Percentiles rank a stretch among this genome's conserved stretches.
These are phyloP conservation scores for Torymus tubicola DNA, from an alignment of 2,888 invertebrate genomes.

Conservation along the genomic window DNA sequence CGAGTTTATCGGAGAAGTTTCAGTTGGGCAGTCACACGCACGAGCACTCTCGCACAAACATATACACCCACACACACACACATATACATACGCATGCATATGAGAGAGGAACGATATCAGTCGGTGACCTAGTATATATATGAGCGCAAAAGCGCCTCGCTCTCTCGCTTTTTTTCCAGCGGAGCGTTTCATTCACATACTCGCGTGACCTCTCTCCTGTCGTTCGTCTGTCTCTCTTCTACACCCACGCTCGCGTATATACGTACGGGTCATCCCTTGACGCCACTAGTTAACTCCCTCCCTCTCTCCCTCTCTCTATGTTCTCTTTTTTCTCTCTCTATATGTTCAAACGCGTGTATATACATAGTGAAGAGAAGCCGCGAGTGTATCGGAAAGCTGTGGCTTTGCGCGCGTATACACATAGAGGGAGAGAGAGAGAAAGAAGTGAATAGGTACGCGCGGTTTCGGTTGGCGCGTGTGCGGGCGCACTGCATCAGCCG, in stretches of 20 bases:
- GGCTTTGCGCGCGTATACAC: background rate
- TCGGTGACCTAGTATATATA: constrained; percentile 33
- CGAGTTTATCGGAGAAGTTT: constrained; percentile 61
- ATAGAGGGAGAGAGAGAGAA: no score
- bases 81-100: background rate
- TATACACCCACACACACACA: no score
- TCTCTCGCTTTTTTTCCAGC: background rate
- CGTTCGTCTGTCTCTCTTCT: background rate
- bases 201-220: background rate
- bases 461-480: no score
- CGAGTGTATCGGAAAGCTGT: background rate
- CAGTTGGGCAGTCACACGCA: constrained; percentile 56
- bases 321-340: no score
- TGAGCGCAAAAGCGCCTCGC: background rate
- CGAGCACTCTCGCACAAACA: no score
- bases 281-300: background rate
- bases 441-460: no score
- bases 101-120: constrained; percentile 30
- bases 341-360: no score
- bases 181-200: constrained; percentile 26
- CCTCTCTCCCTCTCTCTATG: no score
- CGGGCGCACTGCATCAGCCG: background rate
- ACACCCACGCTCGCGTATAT: background rate
- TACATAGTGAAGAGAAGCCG: no score
- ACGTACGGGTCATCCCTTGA: constrained; percentile 6